Percentiles rank a stretch among this genome's conserved stretches.
These are phyloP conservation scores for Chlorodrepanis virens DNA, from an alignment of 2,113 vertebrate genomes.

Conservation along the genomic window DNA sequence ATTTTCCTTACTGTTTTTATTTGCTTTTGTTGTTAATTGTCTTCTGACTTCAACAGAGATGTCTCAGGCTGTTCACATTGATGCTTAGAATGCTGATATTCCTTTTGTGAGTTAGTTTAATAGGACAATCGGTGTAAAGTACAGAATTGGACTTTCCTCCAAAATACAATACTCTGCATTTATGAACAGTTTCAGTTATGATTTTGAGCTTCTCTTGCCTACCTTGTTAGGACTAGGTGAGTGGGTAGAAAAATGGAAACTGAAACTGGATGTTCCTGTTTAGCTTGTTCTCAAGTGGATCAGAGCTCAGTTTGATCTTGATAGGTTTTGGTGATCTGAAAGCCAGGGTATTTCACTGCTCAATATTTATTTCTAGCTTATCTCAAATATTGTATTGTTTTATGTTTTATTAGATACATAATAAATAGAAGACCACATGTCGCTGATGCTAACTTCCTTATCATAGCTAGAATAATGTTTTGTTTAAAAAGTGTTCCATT, in stretches of 20 bases:
- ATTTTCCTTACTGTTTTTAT: not conserved
- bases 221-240: not conserved
- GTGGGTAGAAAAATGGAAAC: not conserved
- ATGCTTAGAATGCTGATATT: not conserved
- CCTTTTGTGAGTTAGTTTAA: not conserved
- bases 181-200: not conserved
- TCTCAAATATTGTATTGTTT: not conserved
- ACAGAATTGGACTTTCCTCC: not conserved
- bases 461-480: not conserved
- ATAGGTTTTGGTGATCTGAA: not conserved
- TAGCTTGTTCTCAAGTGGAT: not conserved
- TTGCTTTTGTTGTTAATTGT: not conserved
- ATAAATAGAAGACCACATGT: not conserved
- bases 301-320: not conserved
- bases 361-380: not conserved
- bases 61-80: not conserved
- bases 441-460: not conserved
- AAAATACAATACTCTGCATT: not conserved
- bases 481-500: not conserved
- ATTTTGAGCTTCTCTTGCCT: not conserved
- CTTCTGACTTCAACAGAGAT: not conserved
- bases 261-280: conserved; percentile 3
- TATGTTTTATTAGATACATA: not conserved
- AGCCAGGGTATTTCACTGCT: not conserved
- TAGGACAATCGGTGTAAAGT: not conserved